phyloP scores from a whole-genome alignment of 2,797 vertebrate genomes.

The Manis crassicaudata region DNA sequence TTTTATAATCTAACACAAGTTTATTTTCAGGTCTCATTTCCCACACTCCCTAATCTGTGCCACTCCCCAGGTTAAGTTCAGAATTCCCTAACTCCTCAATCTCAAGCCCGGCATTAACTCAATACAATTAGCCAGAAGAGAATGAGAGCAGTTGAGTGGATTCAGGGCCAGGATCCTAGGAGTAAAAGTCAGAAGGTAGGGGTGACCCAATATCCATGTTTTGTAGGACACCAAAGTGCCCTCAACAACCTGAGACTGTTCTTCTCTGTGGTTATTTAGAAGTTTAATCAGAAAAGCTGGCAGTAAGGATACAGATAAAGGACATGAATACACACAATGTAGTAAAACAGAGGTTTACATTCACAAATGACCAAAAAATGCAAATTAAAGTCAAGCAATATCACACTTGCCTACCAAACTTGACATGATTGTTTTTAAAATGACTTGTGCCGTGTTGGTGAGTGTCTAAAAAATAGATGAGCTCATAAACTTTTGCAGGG shows the following conservation, averaged over 20 bases:
- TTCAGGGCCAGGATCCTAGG: neutral
- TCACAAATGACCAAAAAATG: neutral
- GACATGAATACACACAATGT: neutral
- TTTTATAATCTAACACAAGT: neutral
- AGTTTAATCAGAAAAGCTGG: neutral
- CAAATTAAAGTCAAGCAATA: neutral
- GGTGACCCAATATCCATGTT: neutral
- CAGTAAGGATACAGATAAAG: neutral
- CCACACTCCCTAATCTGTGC: neutral
- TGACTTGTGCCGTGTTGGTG: neutral
- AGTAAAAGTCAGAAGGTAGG: neutral
- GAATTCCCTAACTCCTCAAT: neutral
- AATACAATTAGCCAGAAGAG: neutral
- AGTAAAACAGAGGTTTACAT: neutral
- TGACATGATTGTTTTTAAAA: neutral
- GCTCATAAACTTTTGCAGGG: fast-evolving
- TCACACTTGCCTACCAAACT: neutral
- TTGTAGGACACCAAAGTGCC: too few species aligned
- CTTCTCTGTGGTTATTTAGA: neutral
- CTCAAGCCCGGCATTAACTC: neutral
- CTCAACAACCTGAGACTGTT: neutral
- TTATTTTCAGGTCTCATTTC: neutral
- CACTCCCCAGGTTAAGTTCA: neutral
- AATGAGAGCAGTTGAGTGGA: neutral
- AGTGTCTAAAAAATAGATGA: neutral